Evolutionary conservation across 2,113 vertebrate genomes (phyloP).

Genomic region (Rhabdomys dilectus): DNA sequence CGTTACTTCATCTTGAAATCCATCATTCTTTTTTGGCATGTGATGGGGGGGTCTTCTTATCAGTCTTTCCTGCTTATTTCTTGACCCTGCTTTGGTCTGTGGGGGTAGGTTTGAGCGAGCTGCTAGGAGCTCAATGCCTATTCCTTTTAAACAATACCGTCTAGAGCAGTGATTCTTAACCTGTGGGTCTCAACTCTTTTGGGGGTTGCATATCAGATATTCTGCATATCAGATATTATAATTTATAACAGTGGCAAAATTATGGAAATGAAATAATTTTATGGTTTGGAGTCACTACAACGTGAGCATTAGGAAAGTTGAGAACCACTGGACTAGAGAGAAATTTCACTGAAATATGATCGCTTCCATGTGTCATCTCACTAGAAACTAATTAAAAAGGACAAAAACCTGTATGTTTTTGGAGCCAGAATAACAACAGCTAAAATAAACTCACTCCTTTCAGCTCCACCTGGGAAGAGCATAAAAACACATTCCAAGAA

Average conservation of each 20-base stretch:
- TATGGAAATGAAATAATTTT: too few species aligned
- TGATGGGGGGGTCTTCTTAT: neutral
- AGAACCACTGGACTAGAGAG: too few species aligned
- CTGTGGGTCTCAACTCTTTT: too few species aligned
- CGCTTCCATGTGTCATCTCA: neutral
- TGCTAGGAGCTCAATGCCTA: neutral
- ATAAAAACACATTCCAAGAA: neutral
- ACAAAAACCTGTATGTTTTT: neutral
- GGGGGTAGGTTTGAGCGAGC: neutral
- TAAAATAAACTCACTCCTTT: neutral
- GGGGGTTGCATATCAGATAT: too few species aligned
- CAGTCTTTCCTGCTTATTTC: slow-evolving; percentile 12
- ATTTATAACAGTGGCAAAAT: too few species aligned
- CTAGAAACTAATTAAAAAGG: neutral
- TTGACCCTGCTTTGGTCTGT: neutral
- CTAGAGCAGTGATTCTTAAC: neutral
- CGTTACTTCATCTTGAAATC: neutral
- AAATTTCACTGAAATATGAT: neutral
- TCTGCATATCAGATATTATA: too few species aligned
- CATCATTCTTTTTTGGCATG: neutral
- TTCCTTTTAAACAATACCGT: neutral
- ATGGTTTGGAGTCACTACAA: too few species aligned
- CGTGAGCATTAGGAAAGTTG: too few species aligned
- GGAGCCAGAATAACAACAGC: neutral
- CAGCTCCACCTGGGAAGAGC: neutral